phyloP scores from a whole-genome alignment of 2,113 vertebrate species.

The Centropristis striata region DNA sequence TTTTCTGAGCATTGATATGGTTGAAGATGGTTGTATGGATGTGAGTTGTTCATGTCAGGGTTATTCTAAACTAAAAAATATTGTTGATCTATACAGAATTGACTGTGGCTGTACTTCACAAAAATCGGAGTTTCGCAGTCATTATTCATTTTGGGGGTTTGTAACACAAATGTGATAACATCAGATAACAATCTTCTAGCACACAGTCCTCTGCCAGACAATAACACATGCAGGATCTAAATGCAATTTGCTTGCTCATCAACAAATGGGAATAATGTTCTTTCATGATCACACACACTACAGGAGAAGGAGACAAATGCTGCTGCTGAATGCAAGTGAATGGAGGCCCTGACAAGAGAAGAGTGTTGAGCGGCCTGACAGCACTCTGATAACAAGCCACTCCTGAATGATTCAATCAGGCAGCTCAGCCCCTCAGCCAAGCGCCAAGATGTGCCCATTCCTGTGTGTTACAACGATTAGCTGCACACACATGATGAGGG shows the following conservation, averaged over 20 bases:
- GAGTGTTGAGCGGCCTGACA: slow-evolving; percentile 47
- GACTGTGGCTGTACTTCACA: no score
- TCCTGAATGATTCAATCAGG: slow-evolving; percentile 66
- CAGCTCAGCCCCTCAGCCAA: slow-evolving; percentile 72
- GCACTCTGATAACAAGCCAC: slow-evolving; percentile 43
- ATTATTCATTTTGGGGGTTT: no score
- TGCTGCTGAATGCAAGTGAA: slow-evolving; percentile 35
- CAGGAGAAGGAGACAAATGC: slow-evolving; percentile 4
- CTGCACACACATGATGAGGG: slow-evolving; percentile 59
- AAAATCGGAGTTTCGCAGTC: no score
- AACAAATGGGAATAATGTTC: slow-evolving; percentile 42
- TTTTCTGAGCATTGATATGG: no score
- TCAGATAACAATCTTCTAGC: no score
- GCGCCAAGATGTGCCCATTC: slow-evolving; percentile 50
- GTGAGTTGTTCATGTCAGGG: no score
- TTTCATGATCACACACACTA: slow-evolving; percentile 15
- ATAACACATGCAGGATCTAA: neutral
- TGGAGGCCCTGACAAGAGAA: slow-evolving; percentile 11
- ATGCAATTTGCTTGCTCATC: slow-evolving; percentile 35
- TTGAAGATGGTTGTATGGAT: no score
- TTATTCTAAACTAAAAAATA: no score
- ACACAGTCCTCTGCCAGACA: slow-evolving; percentile 31
- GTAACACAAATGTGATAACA: no score
- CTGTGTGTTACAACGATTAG: slow-evolving; percentile 70
- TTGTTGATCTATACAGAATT: no score